Percentiles rank a stretch among this genome's conserved stretches.
Conservation (phyloP, 1,140 invertebrate species). For the Atopsyche davidsoni region DNA sequence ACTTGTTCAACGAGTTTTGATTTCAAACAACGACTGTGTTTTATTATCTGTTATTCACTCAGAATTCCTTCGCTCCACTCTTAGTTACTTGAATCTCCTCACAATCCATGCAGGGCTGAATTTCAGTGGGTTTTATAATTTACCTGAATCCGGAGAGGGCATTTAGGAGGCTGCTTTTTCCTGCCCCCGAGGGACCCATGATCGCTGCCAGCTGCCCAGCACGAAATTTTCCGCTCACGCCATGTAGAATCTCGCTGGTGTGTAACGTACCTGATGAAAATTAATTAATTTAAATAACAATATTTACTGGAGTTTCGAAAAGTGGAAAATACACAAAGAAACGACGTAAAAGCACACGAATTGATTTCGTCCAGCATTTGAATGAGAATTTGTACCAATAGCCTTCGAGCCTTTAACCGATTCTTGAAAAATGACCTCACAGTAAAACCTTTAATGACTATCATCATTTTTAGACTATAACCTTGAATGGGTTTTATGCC, state of each 20-base stretch:
- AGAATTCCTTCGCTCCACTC: no score
- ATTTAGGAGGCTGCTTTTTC: constrained; percentile 71
- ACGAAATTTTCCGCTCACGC: constrained; percentile 62
- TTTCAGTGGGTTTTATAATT: constrained; percentile 31
- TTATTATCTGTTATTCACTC: no score
- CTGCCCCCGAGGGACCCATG: constrained; percentile 80
- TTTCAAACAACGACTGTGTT: no score
- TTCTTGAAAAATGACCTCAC: no score
- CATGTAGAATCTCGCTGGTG: constrained; percentile 53
- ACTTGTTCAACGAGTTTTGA: no score
- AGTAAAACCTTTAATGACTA: no score
- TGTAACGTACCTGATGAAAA: constrained; percentile 20
- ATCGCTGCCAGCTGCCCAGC: constrained; percentile 75
- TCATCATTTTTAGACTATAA: no score
- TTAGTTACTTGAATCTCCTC: no score
- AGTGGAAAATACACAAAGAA: not conserved
- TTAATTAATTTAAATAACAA: constrained; percentile 2
- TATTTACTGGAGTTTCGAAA: not conserved
- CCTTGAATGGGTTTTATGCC: no score
- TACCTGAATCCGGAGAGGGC: constrained; percentile 66
- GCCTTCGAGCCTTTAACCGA: not conserved
- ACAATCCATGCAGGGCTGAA: no score
- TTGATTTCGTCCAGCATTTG: not conserved
- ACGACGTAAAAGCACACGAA: not conserved
- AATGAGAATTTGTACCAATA: not conserved